Percentiles rank a stretch among this genome's conserved stretches.
Conservation (phyloP, 2,888 invertebrate genomes). For the Criorhina ranunculi region DNA sequence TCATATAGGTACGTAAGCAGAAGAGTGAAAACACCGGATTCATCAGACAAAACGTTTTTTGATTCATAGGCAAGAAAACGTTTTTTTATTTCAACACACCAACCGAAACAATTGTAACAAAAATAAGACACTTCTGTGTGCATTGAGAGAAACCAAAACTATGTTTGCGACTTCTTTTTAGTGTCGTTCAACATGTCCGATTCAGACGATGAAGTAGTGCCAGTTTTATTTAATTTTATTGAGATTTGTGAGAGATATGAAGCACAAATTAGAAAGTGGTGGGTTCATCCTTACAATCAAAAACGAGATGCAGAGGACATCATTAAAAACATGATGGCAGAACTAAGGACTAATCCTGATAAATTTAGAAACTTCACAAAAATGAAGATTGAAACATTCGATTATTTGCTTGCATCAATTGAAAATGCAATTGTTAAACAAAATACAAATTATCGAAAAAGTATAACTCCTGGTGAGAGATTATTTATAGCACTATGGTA, state of each 20-base stretch:
- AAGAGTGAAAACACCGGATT: too few species aligned
- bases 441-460: slow-evolving; percentile 22
- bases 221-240: not conserved
- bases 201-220: not conserved
- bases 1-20: too few species aligned
- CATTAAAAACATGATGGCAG: slow-evolving; percentile 17
- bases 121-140: not conserved
- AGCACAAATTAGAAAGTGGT: not conserved
- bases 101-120: too few species aligned
- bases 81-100: too few species aligned
- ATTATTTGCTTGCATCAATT: too few species aligned
- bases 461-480: slow-evolving; percentile 13
- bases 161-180: not conserved
- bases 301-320: slow-evolving; percentile 2
- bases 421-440: slow-evolving; percentile 20
- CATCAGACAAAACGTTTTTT: too few species aligned
- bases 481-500: slow-evolving; percentile 26
- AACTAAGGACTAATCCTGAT: slow-evolving; percentile 20
- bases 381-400: slow-evolving; percentile 5
- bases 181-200: not conserved
- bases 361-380: slow-evolving; percentile 27
- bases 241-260: not conserved
- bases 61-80: too few species aligned
- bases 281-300: not conserved
- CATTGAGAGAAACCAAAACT: slow-evolving; percentile 1